Conservation (phyloP, 2,797 vertebrate genomes). For the Salmo trutta region DNA sequence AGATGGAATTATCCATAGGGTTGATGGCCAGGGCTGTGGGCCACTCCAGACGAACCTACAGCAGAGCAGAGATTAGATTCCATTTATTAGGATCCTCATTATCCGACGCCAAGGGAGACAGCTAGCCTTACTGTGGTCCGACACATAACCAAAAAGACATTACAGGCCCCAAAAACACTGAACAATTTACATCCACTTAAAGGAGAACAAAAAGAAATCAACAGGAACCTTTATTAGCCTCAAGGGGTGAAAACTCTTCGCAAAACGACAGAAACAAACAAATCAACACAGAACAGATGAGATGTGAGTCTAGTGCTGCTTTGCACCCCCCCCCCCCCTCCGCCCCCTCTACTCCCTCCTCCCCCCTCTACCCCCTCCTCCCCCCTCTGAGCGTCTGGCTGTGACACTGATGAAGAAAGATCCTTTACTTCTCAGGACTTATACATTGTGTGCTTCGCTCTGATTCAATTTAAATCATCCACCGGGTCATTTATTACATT, state of each 20-base stretch:
- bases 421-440: not conserved
- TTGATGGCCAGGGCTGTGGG: constrained; percentile 97
- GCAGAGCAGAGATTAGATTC: not conserved
- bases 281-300: not conserved
- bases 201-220: too few relatives aligned
- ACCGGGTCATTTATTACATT: not conserved
- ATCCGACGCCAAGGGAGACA: too few relatives aligned
- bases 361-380: not conserved
- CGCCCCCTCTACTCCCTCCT: not conserved
- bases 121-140: too few relatives aligned
- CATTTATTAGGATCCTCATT: too few relatives aligned
- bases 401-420: not conserved
- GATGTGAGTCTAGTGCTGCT: constrained; percentile 4
- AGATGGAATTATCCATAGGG: constrained; percentile 99
- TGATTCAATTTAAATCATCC: not conserved
- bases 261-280: not conserved
- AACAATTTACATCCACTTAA: too few relatives aligned
- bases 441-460: not conserved
- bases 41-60: constrained; percentile 95
- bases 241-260: not conserved
- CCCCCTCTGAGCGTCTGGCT: not conserved
- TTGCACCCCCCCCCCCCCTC: not conserved
- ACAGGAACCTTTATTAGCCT: not conserved
- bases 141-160: too few relatives aligned
- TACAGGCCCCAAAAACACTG: too few relatives aligned